Percentiles rank a stretch among this genome's conserved stretches.
These are phyloP conservation scores for Mycteria americana DNA, from an alignment of 2,797 vertebrate genomes.

Conservation along the genomic window DNA sequence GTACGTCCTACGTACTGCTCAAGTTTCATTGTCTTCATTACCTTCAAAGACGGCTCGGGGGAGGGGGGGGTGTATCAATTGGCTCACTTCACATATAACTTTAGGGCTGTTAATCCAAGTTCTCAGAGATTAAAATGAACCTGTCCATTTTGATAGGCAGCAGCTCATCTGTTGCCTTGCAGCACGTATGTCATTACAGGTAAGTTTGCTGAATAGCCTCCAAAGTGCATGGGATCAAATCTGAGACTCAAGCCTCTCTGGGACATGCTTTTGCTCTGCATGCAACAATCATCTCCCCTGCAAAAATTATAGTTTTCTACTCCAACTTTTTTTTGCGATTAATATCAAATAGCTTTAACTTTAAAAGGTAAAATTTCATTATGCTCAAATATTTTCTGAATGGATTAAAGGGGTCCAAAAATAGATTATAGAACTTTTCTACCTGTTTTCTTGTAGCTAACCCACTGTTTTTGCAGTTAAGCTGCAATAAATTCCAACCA, in stretches of 20 bases:
- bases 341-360: not conserved
- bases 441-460: not conserved
- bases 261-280: not conserved
- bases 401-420: not conserved
- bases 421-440: not conserved
- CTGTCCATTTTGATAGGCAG: not conserved
- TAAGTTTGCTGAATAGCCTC: not conserved
- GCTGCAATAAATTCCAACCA: not conserved
- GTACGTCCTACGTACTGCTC: not conserved
- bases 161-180: not conserved
- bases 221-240: not conserved
- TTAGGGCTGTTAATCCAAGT: not conserved
- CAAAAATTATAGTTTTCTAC: not conserved
- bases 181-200: not conserved
- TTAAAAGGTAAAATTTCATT: not conserved
- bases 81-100: not conserved
- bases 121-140: not conserved
- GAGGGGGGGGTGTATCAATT: not conserved
- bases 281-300: not conserved
- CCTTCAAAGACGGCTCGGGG: not conserved
- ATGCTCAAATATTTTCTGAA: not conserved
- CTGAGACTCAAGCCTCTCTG: not conserved
- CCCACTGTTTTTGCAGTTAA: not conserved
- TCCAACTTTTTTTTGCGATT: not conserved
- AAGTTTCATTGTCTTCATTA: not conserved